phyloP scores from a whole-genome alignment of 2,888 invertebrate genomes.

The Tetanocera ferruginea region DNA sequence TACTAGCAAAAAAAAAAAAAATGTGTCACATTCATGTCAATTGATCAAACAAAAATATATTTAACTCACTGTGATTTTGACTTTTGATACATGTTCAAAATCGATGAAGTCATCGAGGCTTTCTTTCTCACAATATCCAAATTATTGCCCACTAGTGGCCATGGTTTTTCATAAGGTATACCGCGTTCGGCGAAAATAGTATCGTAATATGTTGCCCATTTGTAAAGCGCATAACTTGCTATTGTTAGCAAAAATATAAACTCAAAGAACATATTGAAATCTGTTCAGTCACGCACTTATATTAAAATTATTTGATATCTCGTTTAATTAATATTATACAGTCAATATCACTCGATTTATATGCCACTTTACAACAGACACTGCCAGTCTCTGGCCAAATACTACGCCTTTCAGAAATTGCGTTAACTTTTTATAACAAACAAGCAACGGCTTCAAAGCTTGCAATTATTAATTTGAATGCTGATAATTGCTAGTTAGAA shows the following conservation, averaged over 20 bases:
- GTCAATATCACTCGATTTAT: no score
- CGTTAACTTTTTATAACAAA: no score
- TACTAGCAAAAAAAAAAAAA: neutral
- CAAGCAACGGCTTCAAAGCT: no score
- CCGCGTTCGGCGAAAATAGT: constrained; percentile 50
- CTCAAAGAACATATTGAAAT: constrained; percentile 22
- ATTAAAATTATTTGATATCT: no score
- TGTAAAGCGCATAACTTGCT: constrained; percentile 47
- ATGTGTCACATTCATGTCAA: neutral
- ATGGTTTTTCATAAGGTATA: constrained; percentile 50
- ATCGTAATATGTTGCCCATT: constrained; percentile 51
- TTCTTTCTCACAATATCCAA: constrained; percentile 41
- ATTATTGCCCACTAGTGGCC: constrained; percentile 50
- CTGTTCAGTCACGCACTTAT: no score
- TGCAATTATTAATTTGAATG: no score
- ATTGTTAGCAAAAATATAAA: constrained; percentile 41
- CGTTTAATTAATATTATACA: no score
- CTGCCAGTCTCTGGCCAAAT: no score
- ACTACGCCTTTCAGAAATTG: no score
- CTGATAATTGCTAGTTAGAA: no score
- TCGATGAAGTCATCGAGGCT: constrained; percentile 44
- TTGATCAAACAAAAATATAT: neutral
- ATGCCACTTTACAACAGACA: no score
- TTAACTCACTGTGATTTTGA: constrained; percentile 44
- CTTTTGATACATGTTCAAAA: constrained; percentile 40